These are phyloP conservation scores for Hippoglossus hippoglossus DNA, from an alignment of 2,797 vertebrate genomes.

Conservation along the genomic window DNA sequence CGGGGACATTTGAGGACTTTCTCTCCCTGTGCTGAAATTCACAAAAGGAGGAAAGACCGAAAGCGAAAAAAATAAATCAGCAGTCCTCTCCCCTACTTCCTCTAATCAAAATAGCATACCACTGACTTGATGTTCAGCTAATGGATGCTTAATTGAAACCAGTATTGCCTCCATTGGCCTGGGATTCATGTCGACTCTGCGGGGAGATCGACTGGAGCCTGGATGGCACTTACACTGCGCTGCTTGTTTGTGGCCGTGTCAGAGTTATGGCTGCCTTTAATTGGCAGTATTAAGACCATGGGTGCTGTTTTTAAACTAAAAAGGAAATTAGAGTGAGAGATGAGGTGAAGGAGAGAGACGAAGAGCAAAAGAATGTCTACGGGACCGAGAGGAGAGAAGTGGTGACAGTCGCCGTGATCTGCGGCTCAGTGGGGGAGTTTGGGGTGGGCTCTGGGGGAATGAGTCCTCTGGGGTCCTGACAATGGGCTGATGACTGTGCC, in stretches of 20 bases:
- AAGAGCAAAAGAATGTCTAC: neutral
- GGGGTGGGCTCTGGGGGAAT: neutral
- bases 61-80: slow-evolving; percentile 28
- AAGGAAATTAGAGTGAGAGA: slow-evolving; percentile 3
- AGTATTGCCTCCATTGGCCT: slow-evolving; percentile 46
- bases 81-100: slow-evolving; percentile 33
- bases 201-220: slow-evolving; percentile 45
- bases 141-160: slow-evolving; percentile 70
- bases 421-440: slow-evolving; percentile 18
- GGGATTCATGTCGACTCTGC: slow-evolving; percentile 48
- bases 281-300: slow-evolving; percentile 40
- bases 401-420: slow-evolving; percentile 9
- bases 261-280: slow-evolving; percentile 61
- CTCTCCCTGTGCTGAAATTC: slow-evolving; percentile 28
- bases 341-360: slow-evolving; percentile 2
- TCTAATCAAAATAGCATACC: slow-evolving; percentile 58
- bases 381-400: slow-evolving; percentile 13
- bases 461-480: slow-evolving; percentile 64
- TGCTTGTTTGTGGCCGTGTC: slow-evolving; percentile 65
- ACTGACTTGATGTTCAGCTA: slow-evolving; percentile 55
- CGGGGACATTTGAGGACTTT: slow-evolving; percentile 10
- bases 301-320: slow-evolving; percentile 21
- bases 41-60: slow-evolving; percentile 5
- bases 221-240: slow-evolving; percentile 46
- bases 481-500: slow-evolving; percentile 50